Conservation (phyloP, 2,888 invertebrate species). For the Autographa pulchrina region DNA sequence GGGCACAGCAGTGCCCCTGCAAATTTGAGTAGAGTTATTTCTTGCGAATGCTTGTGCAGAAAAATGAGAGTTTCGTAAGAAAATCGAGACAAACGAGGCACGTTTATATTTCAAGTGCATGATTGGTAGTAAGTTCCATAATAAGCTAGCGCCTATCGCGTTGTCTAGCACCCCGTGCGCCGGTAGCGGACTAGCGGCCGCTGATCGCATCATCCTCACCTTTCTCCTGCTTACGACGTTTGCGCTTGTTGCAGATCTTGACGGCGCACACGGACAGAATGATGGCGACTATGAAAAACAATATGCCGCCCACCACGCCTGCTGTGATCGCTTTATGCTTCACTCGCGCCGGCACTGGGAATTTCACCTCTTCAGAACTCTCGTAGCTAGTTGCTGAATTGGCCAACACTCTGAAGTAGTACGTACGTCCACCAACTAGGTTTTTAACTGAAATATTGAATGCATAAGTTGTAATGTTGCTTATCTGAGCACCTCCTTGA, state of each 20-base stretch:
- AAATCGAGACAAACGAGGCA: neutral
- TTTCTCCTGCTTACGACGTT: slow-evolving; percentile 99
- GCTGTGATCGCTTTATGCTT: slow-evolving; percentile 99
- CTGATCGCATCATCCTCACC: slow-evolving; percentile 90
- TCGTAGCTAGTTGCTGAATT: slow-evolving; percentile 96
- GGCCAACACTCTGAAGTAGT: slow-evolving; percentile 97
- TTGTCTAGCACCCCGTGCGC: slow-evolving; percentile 30
- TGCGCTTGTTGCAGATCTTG: slow-evolving; percentile 99
- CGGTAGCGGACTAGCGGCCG: slow-evolving; percentile 78
- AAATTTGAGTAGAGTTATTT: neutral
- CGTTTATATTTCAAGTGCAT: neutral
- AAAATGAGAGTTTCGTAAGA: neutral
- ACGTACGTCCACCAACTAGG: slow-evolving; percentile 96
- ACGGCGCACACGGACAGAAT: slow-evolving; percentile 99
- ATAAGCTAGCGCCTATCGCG: slow-evolving; percentile 38
- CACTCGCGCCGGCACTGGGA: slow-evolving; percentile 96
- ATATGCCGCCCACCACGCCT: slow-evolving; percentile 98
- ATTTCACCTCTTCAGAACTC: slow-evolving; percentile 96
- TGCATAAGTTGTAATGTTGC: neutral
- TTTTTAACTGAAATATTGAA: slow-evolving; percentile 93
- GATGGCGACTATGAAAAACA: slow-evolving; percentile 99
- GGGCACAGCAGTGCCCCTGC: neutral
- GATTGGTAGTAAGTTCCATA: slow-evolving; percentile 37
- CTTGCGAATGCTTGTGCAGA: too few species aligned
- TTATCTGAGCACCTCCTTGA: neutral